Percentiles rank a stretch among this genome's conserved stretches.
These are phyloP conservation scores for Clistopyga incitator DNA, from an alignment of 2,888 invertebrate genomes.

Conservation along the genomic window DNA sequence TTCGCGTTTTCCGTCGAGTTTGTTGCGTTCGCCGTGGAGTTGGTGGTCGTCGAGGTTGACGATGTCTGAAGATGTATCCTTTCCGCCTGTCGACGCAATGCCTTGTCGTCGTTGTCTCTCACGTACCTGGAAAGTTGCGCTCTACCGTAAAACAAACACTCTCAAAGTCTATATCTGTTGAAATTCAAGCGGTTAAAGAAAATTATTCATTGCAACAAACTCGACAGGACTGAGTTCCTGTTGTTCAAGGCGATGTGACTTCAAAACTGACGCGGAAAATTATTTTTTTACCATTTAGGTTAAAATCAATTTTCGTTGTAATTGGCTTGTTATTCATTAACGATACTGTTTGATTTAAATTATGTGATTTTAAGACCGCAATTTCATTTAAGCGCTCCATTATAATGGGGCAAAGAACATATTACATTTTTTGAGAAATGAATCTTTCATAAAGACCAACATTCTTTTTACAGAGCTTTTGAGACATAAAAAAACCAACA, in stretches of 20 bases:
- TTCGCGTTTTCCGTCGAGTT: conserved; percentile 47
- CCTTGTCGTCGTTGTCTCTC: conserved; percentile 91
- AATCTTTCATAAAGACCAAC: too few species aligned
- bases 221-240: neutral
- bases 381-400: too few species aligned
- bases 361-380: too few species aligned
- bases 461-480: too few species aligned
- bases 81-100: conserved; percentile 90
- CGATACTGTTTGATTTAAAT: too few species aligned
- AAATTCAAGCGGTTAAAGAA: neutral
- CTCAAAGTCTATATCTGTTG: conserved; percentile 27
- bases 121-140: conserved; percentile 85
- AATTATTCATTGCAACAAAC: neutral
- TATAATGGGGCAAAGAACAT: too few species aligned
- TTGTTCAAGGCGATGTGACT: neutral
- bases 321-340: too few species aligned
- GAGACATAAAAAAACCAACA: too few species aligned
- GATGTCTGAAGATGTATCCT: conserved; percentile 85
- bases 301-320: too few species aligned
- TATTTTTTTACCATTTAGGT: too few species aligned
- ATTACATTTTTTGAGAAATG: too few species aligned
- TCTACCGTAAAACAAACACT: conserved; percentile 62
- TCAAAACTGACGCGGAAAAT: too few species aligned
- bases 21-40: conserved; percentile 72
- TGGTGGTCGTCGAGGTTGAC: conserved; percentile 72